Conservation (phyloP, 2,113 vertebrate genomes). For the Ammodytes marinus region DNA sequence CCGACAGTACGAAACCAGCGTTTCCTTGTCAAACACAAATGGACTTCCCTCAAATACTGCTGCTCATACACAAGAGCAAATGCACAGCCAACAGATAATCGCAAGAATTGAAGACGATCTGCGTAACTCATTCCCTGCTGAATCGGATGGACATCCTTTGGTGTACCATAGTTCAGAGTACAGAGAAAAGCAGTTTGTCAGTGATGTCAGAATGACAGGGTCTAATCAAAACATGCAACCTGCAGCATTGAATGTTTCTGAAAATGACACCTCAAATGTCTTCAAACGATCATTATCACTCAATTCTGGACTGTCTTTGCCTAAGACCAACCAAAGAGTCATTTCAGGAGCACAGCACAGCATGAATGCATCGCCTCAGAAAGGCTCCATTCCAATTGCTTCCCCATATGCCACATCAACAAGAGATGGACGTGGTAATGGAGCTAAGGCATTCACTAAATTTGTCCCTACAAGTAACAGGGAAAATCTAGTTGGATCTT, state of each 20-base stretch:
- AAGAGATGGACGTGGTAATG: neutral
- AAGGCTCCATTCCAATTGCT: neutral
- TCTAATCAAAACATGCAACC: constrained; percentile 12
- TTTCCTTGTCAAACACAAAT: neutral
- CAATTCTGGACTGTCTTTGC: neutral
- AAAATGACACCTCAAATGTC: neutral
- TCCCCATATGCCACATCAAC: neutral
- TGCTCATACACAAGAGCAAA: neutral
- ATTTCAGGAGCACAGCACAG: neutral
- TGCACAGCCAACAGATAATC: accelerated
- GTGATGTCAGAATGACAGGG: neutral
- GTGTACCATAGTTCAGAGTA: neutral
- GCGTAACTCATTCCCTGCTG: accelerated
- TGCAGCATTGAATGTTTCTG: neutral
- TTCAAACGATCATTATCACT: neutral
- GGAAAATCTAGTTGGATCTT: neutral
- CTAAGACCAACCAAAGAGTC: neutral
- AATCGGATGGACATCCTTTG: neutral
- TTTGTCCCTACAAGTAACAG: neutral
- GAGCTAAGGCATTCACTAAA: neutral
- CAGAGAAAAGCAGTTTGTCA: neutral
- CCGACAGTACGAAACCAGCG: neutral
- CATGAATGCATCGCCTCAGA: neutral
- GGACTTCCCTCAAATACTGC: neutral
- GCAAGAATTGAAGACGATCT: neutral